Evolutionary conservation across 2,113 vertebrate genomes (phyloP).

Genomic region (Tympanuchus pallidicinctus): DNA sequence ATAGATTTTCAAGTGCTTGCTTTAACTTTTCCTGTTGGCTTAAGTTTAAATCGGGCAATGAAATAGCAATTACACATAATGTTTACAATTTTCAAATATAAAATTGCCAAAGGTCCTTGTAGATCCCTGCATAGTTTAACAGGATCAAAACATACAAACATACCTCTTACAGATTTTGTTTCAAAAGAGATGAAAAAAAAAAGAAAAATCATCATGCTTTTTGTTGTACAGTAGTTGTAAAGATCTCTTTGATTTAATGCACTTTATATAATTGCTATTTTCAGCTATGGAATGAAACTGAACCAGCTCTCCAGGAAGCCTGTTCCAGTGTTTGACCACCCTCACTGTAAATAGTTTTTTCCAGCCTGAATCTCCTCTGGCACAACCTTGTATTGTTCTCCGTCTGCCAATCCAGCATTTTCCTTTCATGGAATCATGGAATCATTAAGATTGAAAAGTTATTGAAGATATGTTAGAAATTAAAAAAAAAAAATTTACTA

Average conservation of each 20-base stretch:
- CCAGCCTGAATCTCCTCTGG: too few species aligned
- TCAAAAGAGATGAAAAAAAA: neutral
- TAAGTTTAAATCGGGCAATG: neutral
- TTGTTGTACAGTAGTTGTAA: neutral
- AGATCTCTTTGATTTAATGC: neutral
- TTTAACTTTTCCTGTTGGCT: neutral
- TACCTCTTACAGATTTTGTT: neutral
- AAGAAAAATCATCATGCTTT: neutral
- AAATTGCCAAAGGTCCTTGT: neutral
- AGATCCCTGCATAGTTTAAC: neutral
- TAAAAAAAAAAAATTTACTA: neutral
- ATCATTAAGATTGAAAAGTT: too few species aligned
- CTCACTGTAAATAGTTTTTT: too few species aligned
- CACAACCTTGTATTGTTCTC: neutral
- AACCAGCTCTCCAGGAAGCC: too few species aligned
- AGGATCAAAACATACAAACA: neutral
- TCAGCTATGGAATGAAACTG: neutral
- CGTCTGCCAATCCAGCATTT: neutral
- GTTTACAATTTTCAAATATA: neutral
- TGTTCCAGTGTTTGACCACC: too few species aligned
- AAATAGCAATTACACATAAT: slow-evolving; percentile 1
- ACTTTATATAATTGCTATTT: neutral
- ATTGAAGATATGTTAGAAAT: too few species aligned
- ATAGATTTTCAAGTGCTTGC: neutral
- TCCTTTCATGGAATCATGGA: neutral